These are phyloP conservation scores for Synergus itoensis DNA, from an alignment of 2,888 invertebrate genomes.

Conservation along the genomic window DNA sequence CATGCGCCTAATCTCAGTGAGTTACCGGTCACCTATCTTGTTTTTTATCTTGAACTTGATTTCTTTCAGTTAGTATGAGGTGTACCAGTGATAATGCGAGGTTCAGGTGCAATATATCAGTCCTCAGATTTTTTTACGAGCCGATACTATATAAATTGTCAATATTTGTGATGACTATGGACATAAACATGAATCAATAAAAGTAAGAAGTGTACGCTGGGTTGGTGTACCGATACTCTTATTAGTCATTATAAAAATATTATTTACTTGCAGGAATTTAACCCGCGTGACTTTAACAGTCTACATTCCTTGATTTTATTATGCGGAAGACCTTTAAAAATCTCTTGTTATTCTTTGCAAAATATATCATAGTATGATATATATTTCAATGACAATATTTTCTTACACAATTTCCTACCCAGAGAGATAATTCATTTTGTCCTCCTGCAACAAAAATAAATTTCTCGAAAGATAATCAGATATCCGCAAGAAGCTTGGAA, in stretches of 20 bases:
- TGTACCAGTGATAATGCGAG: not conserved
- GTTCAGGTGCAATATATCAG: not conserved
- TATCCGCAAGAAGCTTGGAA: not conserved
- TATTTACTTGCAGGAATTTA: too few relatives aligned
- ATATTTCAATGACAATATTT: not conserved
- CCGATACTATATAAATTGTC: not conserved
- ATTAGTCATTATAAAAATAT: too few relatives aligned
- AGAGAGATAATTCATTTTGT: not conserved
- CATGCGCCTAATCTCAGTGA: conserved; percentile 5
- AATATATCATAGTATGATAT: too few relatives aligned
- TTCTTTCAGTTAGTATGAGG: not conserved
- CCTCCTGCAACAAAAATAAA: not conserved
- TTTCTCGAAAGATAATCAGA: not conserved
- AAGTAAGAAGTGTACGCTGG: too few relatives aligned
- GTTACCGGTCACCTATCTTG: conserved; percentile 26
- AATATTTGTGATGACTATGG: not conserved
- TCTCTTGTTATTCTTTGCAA: too few relatives aligned
- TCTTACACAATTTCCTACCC: not conserved
- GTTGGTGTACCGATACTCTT: too few relatives aligned
- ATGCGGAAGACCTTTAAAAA: too few relatives aligned
- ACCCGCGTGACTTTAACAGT: too few relatives aligned
- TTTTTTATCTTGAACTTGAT: conserved; percentile 15
- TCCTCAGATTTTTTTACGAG: not conserved
- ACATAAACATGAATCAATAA: not conserved
- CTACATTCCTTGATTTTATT: too few relatives aligned